Conservation (phyloP, 2,113 vertebrate genomes). For the Eurypyga helias region DNA sequence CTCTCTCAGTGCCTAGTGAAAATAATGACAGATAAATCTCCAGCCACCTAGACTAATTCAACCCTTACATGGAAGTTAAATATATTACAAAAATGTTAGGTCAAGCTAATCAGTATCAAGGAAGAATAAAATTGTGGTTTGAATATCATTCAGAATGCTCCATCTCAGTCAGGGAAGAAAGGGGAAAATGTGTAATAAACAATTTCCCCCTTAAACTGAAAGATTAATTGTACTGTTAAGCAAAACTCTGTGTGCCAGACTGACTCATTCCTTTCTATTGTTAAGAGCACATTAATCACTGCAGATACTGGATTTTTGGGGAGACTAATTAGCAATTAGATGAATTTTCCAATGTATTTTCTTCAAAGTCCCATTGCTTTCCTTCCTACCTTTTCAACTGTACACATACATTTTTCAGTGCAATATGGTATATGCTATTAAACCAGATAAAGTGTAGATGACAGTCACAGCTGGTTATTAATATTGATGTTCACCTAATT, state of each 20-base stretch:
- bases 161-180: not conserved
- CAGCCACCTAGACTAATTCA: not conserved
- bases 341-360: conserved; percentile 53
- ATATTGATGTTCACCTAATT: conserved; percentile 55
- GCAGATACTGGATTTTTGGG: conserved; percentile 23
- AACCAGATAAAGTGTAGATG: conserved; percentile 6
- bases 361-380: conserved; percentile 17
- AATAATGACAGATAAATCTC: not conserved
- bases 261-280: conserved; percentile 35
- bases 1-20: not conserved
- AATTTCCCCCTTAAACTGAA: conserved; percentile 27
- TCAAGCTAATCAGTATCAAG: conserved; percentile 28
- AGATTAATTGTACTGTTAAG: conserved; percentile 61
- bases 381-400: conserved; percentile 29
- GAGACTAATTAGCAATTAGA: conserved; percentile 58
- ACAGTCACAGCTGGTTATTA: conserved; percentile 44
- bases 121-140: not conserved
- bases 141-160: conserved; percentile 20
- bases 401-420: not conserved
- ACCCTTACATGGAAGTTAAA: not conserved
- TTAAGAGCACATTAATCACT: conserved; percentile 56
- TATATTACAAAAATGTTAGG: conserved; percentile 18
- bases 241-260: conserved; percentile 23
- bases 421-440: not conserved
- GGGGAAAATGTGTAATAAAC: conserved; percentile 29